phyloP scores from a whole-genome alignment of 1,140 invertebrate genomes.

The Stegodyphus dumicola region DNA sequence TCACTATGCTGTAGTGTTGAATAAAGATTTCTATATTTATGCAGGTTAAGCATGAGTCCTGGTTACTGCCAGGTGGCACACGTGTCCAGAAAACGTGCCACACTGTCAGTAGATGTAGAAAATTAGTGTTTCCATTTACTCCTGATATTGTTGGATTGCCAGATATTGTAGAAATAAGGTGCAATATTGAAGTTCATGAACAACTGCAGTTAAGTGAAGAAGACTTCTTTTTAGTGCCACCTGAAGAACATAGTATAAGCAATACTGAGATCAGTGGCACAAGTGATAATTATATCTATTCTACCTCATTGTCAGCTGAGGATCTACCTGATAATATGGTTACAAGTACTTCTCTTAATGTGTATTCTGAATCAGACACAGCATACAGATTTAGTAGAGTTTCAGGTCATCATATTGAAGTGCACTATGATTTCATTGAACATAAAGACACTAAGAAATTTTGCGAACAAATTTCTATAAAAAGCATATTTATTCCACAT shows the following conservation, averaged over 20 bases:
- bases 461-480: background rate
- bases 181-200: slow-evolving; percentile 58
- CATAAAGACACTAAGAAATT: background rate
- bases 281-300: background rate
- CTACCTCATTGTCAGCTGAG: background rate
- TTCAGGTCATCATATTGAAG: slow-evolving; percentile 34
- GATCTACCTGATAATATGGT: background rate
- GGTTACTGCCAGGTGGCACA: slow-evolving; percentile 37
- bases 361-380: background rate
- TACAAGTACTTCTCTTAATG: background rate
- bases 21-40: slow-evolving; percentile 33
- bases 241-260: background rate
- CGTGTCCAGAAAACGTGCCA: slow-evolving; percentile 53
- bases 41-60: slow-evolving; percentile 44
- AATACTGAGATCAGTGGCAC: background rate
- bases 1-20: slow-evolving; percentile 5
- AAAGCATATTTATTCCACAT: background rate
- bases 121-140: slow-evolving; percentile 25
- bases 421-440: slow-evolving; percentile 29
- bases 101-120: slow-evolving; percentile 47
- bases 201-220: background rate
- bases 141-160: background rate
- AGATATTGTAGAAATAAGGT: slow-evolving; percentile 46
- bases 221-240: background rate
- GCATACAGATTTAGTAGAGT: slow-evolving; percentile 36